Evolutionary conservation across 2,888 invertebrate species (phyloP), one percentile per base, ranked within the genome.

Genomic region (Athrips mouffetella): DNA sequence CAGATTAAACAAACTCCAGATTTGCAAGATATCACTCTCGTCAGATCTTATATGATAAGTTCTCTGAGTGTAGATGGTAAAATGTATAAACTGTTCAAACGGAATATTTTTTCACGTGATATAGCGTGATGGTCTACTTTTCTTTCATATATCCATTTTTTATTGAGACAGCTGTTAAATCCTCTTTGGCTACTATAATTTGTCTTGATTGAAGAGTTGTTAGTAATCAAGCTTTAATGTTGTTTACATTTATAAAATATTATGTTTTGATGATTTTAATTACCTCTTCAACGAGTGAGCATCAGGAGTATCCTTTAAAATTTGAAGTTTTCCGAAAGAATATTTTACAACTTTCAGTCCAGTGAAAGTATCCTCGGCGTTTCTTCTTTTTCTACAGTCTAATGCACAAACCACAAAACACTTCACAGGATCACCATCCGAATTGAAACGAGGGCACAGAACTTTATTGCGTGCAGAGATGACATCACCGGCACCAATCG

Each of bases 331-430:
- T 79, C 86, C 87, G 86, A 80, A 82, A 80, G 80, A 83, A 77
- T 81, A 67, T 79, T 80, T 70, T 71, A 71, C 68, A 76, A 88
- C 87, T 88, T 88, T 88, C 87, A 88, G 76, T 79, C 87, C 82
- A 88, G 87, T 88, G 87, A 88, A 88, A 88, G 87, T 87, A 80
- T 79, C 78, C 79, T 85, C 83, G 86, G 87, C 56, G 59, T 62
- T 70, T 75, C 78, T 80, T 77, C 80, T 80, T 58, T 41, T 35
- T 59, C 57, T 51, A 60, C 55, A 61, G 72, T 74, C 67, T 59
- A 58, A 52, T 63, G 63, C 75, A 77, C 58, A 61, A 62, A 60
- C 65, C 72, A 70, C 66, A 58, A 58, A 45, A 45, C 65, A 69
- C 66, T 67, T 52, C 61, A 62, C 60, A 52, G 54, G 53, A 59